Evolutionary conservation across 2,888 invertebrate species (phyloP), one percentile per base, ranked within the genome.

Genomic region (Drosophila niveifrons): DNA sequence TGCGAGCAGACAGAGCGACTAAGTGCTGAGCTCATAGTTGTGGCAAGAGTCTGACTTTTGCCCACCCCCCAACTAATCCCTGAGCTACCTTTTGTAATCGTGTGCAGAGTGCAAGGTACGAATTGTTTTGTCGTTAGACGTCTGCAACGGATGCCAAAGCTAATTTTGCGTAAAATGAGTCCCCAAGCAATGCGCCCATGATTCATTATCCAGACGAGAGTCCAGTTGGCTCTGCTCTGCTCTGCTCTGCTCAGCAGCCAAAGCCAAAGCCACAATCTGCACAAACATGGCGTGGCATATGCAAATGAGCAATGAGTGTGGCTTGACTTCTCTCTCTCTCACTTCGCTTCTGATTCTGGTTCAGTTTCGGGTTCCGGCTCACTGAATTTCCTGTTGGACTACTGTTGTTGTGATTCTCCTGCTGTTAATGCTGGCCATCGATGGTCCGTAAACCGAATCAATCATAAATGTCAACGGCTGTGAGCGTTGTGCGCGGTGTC

Each of bases 131-230:
- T 72, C 72, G 80, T 74, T 67, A 64, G 70, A 55, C 69, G 80
- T 88, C 88, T 88, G 83, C 78, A 66, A 65, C 83, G 83, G 88
- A 84, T 86, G 83, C 73, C 70, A 62, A 72, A 66, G 84, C 83
- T 88, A 84, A 84, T 84, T 88, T 82, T 86, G 83, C 83, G 88
- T 84, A 69, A 84, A 84, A 88, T 84, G 75, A 86, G 80, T 75
- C 75, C 75, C 79, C 75, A 56, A 67, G 67, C 76, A 28, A 65
- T 69, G 63, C 72, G 57, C 63, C 69, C 68, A 88, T 84, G 86
- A 84, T 83, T 84, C 83, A 84, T 82, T 86, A 82, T 11, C 57
- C 66, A 61, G 44, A 15, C 36, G 18, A 15, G 62, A 10, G 13
- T 29, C 10, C 18, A 29, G 56, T 44, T 31, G 46, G 63, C 55